Base-by-base conservation (phyloP, 2,797 vertebrate genomes). In the Siniperca scherzeri region DNA sequence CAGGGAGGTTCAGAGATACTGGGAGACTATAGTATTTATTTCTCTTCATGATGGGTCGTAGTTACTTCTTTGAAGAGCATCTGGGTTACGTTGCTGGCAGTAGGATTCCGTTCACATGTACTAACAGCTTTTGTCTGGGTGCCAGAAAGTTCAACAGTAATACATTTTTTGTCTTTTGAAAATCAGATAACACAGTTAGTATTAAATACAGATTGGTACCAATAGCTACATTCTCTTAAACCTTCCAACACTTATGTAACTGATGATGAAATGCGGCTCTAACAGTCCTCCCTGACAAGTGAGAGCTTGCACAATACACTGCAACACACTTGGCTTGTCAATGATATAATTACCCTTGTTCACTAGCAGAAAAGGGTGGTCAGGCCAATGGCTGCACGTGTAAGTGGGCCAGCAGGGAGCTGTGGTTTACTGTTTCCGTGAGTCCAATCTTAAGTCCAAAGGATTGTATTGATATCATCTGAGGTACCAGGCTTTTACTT, bases 241-340 rank as follows among this genome's bases (percentile, higher is more conserved):
- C 27, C 44, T 44, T 60, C 46, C 40, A 78, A 48, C 56, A 68
- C 74, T 78, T 73, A 33, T 70, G 66, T 60, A 66, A 78, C 48
- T 33, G 27, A 59, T 75, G 65, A 60, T 84, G 70, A 84, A 87
- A 66, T 70, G 77, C 70, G 72, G 53, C 67, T 83, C 67, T 60
- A 62, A 57, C 69, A 40, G 38, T 69, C 22, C 42, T 59, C 8
- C 3, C 42, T 78, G 73, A 73, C 64, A 53, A 77, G 42, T 21
- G 22, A 46, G 48, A 75, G 59, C 44, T 87, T 77, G 60, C 56
- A 75, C 53, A 81, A 72, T 25, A 30, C 44, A 64, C 62, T 67
- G 44, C 40, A 74, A 81, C 61, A 73, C 52, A 72, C 40, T 65
- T 33, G 50, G 56, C 36, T n/a, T 74, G 52, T 84, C 42, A 14